Conservation (phyloP, 2,113 vertebrate genomes). For the Emydura subglobosa region DNA sequence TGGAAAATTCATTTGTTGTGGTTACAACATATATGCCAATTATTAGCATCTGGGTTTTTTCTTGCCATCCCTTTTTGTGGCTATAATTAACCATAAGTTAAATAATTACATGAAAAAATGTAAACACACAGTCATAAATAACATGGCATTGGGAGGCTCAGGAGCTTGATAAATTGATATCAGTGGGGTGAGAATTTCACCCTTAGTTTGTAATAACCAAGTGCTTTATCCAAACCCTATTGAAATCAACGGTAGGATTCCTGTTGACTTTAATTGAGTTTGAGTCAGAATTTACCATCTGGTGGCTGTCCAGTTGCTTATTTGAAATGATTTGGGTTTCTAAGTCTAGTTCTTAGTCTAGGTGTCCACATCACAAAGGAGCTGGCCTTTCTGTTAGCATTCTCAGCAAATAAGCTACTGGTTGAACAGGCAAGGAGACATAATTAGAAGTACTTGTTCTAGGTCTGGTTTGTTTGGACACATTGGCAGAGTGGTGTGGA, state of each 20-base stretch:
- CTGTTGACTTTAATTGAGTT: neutral
- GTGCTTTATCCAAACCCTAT: neutral
- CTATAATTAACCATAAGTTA: slow-evolving; percentile 17
- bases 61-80: slow-evolving; percentile 2
- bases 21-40: neutral
- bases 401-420: neutral
- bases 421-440: neutral
- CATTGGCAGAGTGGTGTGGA: neutral
- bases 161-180: slow-evolving; percentile 27
- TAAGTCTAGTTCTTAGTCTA: neutral
- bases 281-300: neutral
- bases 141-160: slow-evolving; percentile 16
- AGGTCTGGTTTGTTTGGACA: neutral
- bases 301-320: rapidly evolving
- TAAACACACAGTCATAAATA: neutral
- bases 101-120: slow-evolving; percentile 36
- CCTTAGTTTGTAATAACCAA: neutral
- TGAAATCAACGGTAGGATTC: neutral
- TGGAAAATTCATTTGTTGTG: slow-evolving; percentile 56
- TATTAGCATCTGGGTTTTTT: neutral
- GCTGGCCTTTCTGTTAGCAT: neutral
- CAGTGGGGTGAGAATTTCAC: neutral
- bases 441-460: neutral
- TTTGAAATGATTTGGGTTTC: neutral
- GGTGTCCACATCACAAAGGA: rapidly evolving